These are phyloP conservation scores for Campylomormyrus tamandua DNA, from an alignment of 2,113 vertebrate species.

Conservation along the genomic window DNA sequence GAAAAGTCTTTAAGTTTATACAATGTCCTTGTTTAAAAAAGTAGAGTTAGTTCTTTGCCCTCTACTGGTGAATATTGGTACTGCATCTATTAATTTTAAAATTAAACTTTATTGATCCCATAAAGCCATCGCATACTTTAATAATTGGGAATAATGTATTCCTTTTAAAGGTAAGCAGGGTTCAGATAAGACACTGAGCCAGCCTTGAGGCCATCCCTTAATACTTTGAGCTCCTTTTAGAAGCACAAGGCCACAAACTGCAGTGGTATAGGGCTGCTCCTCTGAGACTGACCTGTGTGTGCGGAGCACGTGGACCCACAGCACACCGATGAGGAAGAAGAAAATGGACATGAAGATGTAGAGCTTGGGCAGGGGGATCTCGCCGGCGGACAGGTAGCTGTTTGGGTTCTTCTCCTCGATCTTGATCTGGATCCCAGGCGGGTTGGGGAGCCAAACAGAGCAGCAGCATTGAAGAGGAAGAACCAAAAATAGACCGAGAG, in stretches of 20 bases:
- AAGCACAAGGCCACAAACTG: not conserved
- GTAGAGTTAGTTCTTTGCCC: not conserved
- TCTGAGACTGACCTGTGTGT: constrained; percentile 59
- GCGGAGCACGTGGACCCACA: constrained; percentile 74
- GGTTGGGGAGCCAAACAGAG: not conserved
- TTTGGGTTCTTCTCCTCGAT: constrained; percentile 74
- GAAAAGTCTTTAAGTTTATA: not conserved
- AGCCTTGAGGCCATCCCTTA: not conserved
- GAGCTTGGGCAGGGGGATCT: constrained; percentile 76
- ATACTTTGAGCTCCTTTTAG: not conserved
- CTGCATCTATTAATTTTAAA: not conserved
- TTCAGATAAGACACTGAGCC: not conserved
- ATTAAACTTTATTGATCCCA: not conserved
- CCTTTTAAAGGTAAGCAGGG: not conserved
- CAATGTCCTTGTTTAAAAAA: not conserved
- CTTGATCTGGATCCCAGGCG: constrained; percentile 57
- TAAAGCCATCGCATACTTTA: not conserved
- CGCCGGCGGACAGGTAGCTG: constrained; percentile 76
- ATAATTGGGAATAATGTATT: not conserved
- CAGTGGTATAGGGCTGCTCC: not conserved
- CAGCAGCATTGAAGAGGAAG: not conserved
- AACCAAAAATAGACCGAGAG: not conserved
- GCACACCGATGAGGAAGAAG: constrained; percentile 69
- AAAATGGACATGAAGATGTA: constrained; percentile 76
- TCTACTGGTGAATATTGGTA: not conserved